Evolutionary conservation across 2,888 invertebrate species (phyloP).

Genomic region (Mamestra brassicae): DNA sequence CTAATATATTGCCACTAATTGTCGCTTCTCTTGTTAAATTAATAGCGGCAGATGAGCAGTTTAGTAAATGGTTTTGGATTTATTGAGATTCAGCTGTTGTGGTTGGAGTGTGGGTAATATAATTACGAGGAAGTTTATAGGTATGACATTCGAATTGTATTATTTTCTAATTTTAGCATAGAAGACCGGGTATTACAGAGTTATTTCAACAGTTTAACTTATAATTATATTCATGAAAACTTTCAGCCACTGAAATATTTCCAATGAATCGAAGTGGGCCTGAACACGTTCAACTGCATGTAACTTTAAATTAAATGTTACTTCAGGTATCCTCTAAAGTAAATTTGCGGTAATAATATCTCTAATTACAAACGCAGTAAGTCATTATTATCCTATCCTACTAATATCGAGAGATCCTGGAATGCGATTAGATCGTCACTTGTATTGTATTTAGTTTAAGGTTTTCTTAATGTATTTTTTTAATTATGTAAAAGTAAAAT

Average conservation of each 20-base stretch:
- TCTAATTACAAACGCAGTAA: too few relatives aligned
- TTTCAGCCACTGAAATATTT: background rate
- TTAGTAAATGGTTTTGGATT: slow-evolving; percentile 33
- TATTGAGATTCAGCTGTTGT: slow-evolving; percentile 61
- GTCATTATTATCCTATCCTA: too few relatives aligned
- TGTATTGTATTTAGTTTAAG: too few relatives aligned
- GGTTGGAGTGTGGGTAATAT: slow-evolving; percentile 24
- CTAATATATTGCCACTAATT: slow-evolving; percentile 65
- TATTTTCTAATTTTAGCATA: background rate
- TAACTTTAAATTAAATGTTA: too few relatives aligned
- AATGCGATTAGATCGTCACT: too few relatives aligned
- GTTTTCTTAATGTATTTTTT: too few relatives aligned
- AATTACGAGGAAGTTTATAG: slow-evolving; percentile 18
- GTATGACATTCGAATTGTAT: slow-evolving; percentile 1
- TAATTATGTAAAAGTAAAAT: too few relatives aligned
- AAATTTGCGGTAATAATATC: too few relatives aligned
- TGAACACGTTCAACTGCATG: too few relatives aligned
- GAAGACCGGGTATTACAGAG: background rate
- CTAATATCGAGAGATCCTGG: too few relatives aligned
- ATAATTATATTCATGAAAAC: background rate
- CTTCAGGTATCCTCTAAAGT: too few relatives aligned
- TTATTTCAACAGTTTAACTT: background rate
- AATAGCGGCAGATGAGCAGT: slow-evolving; percentile 61
- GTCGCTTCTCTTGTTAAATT: slow-evolving; percentile 57
- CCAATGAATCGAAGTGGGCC: background rate